Conservation (phyloP, 2,797 vertebrate genomes). For the Spea hammondii region DNA sequence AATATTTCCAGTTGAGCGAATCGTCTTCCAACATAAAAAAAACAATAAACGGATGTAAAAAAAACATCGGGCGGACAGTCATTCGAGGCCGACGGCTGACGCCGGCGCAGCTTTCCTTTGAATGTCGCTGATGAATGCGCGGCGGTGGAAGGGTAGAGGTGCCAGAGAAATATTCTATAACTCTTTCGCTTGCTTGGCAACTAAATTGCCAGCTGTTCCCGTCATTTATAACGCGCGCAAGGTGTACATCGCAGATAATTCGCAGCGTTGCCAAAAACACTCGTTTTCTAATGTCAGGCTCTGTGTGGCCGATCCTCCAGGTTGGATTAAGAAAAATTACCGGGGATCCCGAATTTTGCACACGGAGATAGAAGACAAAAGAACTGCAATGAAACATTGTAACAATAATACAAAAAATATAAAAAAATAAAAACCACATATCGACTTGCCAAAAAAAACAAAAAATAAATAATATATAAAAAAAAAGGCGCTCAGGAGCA, state of each 20-base stretch:
- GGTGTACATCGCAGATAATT: constrained; percentile 50
- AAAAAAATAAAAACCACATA: constrained; percentile 11
- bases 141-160: background rate
- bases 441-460: constrained; percentile 47
- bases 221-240: constrained; percentile 41
- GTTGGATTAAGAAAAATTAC: constrained; percentile 50
- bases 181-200: constrained; percentile 48
- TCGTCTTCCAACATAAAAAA: no score
- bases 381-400: constrained; percentile 40
- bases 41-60: no score
- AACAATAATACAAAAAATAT: constrained; percentile 1
- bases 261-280: constrained; percentile 42
- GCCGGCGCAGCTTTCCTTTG: no score
- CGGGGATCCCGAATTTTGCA: constrained; percentile 19
- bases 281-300: constrained; percentile 39
- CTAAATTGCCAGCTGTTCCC: background rate
- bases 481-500: background rate
- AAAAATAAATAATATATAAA: constrained; percentile 24
- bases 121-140: background rate
- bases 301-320: constrained; percentile 33
- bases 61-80: no score
- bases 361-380: constrained; percentile 28
- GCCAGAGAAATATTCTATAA: constrained; percentile 35
- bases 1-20: no score
- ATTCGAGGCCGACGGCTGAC: no score